phyloP scores from a whole-genome alignment of 2,888 invertebrate species.

The Cryptocheilus praepositus region DNA sequence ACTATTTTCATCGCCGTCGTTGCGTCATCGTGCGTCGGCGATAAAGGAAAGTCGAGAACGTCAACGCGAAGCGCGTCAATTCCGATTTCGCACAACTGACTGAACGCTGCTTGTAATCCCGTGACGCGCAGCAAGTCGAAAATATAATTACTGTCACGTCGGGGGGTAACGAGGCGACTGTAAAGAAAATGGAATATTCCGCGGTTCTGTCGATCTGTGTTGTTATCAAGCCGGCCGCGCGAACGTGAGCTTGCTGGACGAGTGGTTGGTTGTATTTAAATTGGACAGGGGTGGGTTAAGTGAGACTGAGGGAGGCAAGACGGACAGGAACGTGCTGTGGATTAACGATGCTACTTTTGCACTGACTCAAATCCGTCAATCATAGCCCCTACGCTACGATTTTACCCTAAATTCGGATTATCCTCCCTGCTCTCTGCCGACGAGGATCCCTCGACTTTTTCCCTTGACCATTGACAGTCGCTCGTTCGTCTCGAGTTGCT shows the following conservation, averaged over 20 bases:
- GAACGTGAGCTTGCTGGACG: no score
- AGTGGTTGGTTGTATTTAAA: background rate
- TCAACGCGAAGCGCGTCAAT: no score
- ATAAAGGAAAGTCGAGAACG: no score
- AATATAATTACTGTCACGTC: slow-evolving; percentile 40
- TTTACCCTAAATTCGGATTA: slow-evolving; percentile 34
- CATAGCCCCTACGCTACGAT: slow-evolving; percentile 20
- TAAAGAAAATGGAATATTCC: slow-evolving; percentile 40
- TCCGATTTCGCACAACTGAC: slow-evolving; percentile 2
- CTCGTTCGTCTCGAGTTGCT: slow-evolving; percentile 7
- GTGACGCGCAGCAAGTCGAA: slow-evolving; percentile 19
- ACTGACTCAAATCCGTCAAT: slow-evolving; percentile 46
- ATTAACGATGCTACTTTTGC: slow-evolving; percentile 51
- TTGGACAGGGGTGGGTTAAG: background rate
- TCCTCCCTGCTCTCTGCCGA: slow-evolving; percentile 26
- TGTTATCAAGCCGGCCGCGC: slow-evolving; percentile 14
- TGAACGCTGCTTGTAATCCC: background rate
- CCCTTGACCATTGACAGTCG: slow-evolving; percentile 20
- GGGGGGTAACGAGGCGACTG: slow-evolving; percentile 41
- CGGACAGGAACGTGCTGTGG: slow-evolving; percentile 39
- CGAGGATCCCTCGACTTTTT: slow-evolving; percentile 20
- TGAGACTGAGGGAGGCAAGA: slow-evolving; percentile 1
- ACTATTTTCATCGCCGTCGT: no score
- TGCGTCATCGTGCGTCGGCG: no score
- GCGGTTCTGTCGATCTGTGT: slow-evolving; percentile 15